Base-by-base conservation (phyloP, 2,888 invertebrate species). In the Oscheius sp. region DNA sequence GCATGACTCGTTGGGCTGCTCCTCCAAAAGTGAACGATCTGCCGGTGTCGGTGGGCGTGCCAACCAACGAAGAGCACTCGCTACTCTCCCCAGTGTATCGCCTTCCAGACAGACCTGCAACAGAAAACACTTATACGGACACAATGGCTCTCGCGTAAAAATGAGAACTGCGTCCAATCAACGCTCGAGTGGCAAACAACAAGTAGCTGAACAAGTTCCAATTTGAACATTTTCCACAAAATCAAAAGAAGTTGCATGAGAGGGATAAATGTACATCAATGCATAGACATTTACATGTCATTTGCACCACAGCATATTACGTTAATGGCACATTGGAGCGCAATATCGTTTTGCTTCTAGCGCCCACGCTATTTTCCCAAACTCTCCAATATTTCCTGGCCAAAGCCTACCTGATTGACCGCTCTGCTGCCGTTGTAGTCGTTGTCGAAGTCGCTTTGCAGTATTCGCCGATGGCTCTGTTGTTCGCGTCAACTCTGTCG, bases 41-140 rank as follows among this genome's bases (percentile, higher is more conserved):
- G 11, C 84, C 88, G 32, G 88, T 87, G 73, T 88, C 88, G 33
- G 88, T 88, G 33, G 88, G 88, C 50, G 88, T 88, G 51, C 88
- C 88, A 35, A 88, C 88, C 2, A 86, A 66, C 33, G 88, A 88
- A 11, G 85, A 85, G 55, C 85, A 84, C 74, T 87, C 88, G 71
- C 87, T 88, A 75, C 86, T 86, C 74, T 88, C 88, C 47, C 88
- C 88, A 53, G 72, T 72, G 62, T 72, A 63, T 60, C 72, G 72
- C 32, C 72, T 50, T 53, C 63, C 63, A 33, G 72, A 72, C 57
- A 63, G 53, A 62, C 72, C 72, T 51, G 53, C 33, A 55, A 68
- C 68, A 50, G 57, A 60, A 72, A 72, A 70, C 55, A 68, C 68
- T 55, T 35, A 55, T 55, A 21, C 33, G 35, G 32, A 65, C 51